Conservation (phyloP, 2,888 invertebrate species). For the Rhagonycha fulva region DNA sequence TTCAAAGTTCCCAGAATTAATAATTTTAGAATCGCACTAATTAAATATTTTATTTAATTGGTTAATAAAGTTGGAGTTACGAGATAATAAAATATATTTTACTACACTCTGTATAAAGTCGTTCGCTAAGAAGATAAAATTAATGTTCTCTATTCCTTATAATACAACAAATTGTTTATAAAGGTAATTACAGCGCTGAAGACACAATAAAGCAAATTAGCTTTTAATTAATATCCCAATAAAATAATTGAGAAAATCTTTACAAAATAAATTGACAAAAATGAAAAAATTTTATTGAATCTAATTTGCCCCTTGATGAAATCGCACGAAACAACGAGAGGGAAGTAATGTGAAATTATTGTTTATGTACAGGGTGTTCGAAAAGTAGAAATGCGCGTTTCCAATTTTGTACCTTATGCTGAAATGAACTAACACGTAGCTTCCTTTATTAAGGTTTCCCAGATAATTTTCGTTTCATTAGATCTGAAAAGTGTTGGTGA, state of each 20-base stretch:
- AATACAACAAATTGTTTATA: neutral
- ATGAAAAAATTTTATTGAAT: neutral
- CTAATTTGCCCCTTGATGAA: neutral
- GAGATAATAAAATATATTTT: neutral
- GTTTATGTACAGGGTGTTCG: neutral
- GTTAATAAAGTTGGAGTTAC: neutral
- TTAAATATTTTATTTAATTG: neutral
- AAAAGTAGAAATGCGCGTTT: neutral
- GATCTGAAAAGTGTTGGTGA: neutral
- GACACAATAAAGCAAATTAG: neutral
- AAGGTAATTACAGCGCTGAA: neutral
- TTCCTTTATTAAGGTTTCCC: neutral
- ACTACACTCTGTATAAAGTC: neutral
- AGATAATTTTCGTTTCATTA: neutral
- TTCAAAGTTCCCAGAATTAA: neutral
- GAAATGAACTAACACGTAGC: neutral
- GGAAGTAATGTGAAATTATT: neutral
- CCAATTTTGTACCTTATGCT: neutral
- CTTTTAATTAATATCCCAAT: neutral
- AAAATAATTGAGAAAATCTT: neutral
- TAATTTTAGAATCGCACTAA: neutral
- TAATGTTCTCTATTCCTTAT: neutral
- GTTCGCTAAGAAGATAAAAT: neutral
- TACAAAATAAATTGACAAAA: neutral
- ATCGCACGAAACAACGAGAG: neutral